Evolutionary conservation across 2,113 vertebrate genomes (phyloP), one percentile per base, ranked within the genome.

Genomic region (Penelope pileata): DNA sequence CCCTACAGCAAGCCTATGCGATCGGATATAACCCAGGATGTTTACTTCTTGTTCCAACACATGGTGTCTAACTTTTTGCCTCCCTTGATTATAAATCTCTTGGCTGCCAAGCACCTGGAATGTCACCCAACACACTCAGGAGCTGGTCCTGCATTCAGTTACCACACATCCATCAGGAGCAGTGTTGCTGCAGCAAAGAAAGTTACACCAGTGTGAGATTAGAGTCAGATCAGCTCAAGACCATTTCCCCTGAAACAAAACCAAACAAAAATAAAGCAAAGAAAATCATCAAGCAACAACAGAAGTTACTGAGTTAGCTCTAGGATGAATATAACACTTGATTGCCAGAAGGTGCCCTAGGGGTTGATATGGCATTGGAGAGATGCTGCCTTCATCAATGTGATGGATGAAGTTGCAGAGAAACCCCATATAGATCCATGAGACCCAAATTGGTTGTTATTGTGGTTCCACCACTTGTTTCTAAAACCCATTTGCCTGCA

Each of bases 11-110:
- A 43, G 22, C 36, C 58, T 87, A 26, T 88, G 60, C 64, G 85
- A 91, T 64, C 0, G 0, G 68, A 88, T 72, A 72, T 42, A 78
- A 45, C 30, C 51, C 68, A 83, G 86, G 64, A 81, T 81, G 43
- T 94, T 95, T 90, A 68, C 26, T 93, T 83, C 91, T 83, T 64
- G 47, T 68, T 88, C 76, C 56, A 81, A 72, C 63, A 86, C 1
- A 2, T 72, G 1, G 2, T 84, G 94, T 81, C 60, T 78, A 90
- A 84, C 24, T 82, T 81, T 84, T 82, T 90, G 4, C 21, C 40
- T 93, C 48, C 45, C 80, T 79, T 60, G 48, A 79, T 86, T 86
- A 72, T 90, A 83, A 79, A 91, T 78, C 48, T 88, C 24, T 62
- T 21, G 4, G 40, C 66, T 88, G 85, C 80, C 83, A 91, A 95